Evolutionary conservation across 2,888 invertebrate species (phyloP), one percentile per base, ranked within the genome.

Genomic region (Drosophila melanosoma): DNA sequence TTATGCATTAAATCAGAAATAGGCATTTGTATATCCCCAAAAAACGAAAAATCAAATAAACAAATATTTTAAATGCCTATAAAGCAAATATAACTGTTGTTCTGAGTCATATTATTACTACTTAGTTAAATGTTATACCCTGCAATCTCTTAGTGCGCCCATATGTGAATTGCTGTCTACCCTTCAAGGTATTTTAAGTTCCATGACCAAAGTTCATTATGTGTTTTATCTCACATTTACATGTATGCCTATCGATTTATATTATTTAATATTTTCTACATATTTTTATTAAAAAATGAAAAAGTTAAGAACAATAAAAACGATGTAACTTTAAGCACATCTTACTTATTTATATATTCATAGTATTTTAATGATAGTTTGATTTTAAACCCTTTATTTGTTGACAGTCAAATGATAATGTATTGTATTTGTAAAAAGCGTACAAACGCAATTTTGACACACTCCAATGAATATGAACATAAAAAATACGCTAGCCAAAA

Each of bases 361-460:
- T 11, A 51, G 7, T 20, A 23, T 54, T 29, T 35, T 15, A 26
- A 36, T 15, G 48, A 45, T 56, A 56, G 26, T 58, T 57, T 23
- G 15, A n/a, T 20, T 56, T n/a, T 42, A 40, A 36, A 40, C 23
- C 32, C 49, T 52, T 35, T 38, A 20, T 59, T 42, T 45, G 40
- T 65, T 53, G 38, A n/a, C 20, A 45, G 53, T 20, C 35, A 60
- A 74, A 71, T 57, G 49, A 36, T 48, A 65, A 56, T 74, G 69
- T 74, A 79, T 83, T 78, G 62, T 58, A 67, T 78, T 71, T 69
- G 57, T 74, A 74, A 71, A 76, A 68, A 78, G 80, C 75, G 56
- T 67, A 66, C 74, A 89, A 79, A 76, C 85, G 85, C 79, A 79
- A 58, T 60, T 68, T 48, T 23, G 65, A 49, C 66, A 80, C 66